Percentiles rank a stretch among this genome's conserved stretches.
Conservation (phyloP, 2,113 vertebrate species). For the Cyanoramphus novaezelandiae region DNA sequence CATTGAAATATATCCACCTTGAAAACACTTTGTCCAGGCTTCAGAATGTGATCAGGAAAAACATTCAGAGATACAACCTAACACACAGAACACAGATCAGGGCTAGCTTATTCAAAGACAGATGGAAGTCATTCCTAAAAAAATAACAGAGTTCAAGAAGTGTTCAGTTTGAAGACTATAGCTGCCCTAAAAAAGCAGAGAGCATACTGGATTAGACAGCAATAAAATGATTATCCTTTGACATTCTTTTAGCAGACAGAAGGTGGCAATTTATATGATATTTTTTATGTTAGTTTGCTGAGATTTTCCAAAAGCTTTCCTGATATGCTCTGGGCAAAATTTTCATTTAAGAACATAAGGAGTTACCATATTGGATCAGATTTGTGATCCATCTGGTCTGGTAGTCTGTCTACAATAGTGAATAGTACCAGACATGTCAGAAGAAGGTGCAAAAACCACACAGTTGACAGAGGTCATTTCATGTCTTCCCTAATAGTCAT, state of each 20-base stretch:
- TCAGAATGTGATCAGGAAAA: neutral
- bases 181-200: slow-evolving; percentile 18
- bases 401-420: slow-evolving; percentile 38
- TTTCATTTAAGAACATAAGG: slow-evolving; percentile 56
- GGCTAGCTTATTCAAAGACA: slow-evolving; percentile 17
- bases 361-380: slow-evolving; percentile 58
- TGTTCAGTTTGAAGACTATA: neutral
- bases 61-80: neutral
- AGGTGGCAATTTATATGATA: slow-evolving; percentile 35
- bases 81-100: neutral
- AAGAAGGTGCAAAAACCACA: slow-evolving; percentile 45
- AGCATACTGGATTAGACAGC: slow-evolving; percentile 6
- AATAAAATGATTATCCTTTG: slow-evolving; percentile 30
- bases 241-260: slow-evolving; percentile 42
- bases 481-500: neutral
- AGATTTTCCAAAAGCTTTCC: slow-evolving; percentile 46
- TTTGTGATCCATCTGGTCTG: slow-evolving; percentile 60
- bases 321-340: slow-evolving; percentile 32
- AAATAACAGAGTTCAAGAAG: neutral
- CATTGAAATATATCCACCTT: neutral
- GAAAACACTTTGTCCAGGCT: neutral
- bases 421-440: slow-evolving; percentile 29
- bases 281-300: slow-evolving; percentile 38
- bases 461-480: slow-evolving; percentile 30
- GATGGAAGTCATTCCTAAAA: slow-evolving; percentile 38